Conservation (phyloP, 2,113 vertebrate species). For the Phaethon lepturus region DNA sequence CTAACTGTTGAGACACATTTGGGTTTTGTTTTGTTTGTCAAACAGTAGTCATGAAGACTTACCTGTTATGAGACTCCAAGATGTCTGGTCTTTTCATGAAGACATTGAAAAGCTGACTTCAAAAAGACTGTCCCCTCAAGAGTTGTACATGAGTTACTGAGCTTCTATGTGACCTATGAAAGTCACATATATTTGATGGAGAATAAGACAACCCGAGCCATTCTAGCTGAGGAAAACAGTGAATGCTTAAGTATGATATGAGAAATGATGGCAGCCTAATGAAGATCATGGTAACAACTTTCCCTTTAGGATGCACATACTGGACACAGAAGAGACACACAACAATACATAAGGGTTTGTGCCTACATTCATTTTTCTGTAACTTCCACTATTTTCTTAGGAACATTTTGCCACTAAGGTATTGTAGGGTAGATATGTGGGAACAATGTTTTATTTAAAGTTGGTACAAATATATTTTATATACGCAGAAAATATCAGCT, state of each 20-base stretch:
- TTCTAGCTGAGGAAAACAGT: not conserved
- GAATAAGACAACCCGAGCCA: not conserved
- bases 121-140: not conserved
- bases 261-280: not conserved
- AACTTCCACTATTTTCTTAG: not conserved
- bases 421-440: not conserved
- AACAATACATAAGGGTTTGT: not conserved
- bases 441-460: not conserved
- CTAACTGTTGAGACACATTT: not conserved
- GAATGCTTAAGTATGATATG: not conserved
- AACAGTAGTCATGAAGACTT: not conserved
- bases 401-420: not conserved
- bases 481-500: not conserved
- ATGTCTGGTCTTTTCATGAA: not conserved
- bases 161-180: not conserved
- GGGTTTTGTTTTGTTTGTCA: not conserved
- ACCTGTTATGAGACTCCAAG: not conserved
- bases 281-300: not conserved
- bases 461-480: not conserved
- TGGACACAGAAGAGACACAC: not conserved
- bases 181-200: not conserved
- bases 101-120: not conserved
- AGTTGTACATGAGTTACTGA: not conserved
- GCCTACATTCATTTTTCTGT: not conserved
- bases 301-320: not conserved